A percentile compares a stretch with the other conserved stretches of the same genome.
Evolutionary conservation across 1,140 invertebrate genomes (phyloP).

Genomic region (Ptiloglossa arizonensis): DNA sequence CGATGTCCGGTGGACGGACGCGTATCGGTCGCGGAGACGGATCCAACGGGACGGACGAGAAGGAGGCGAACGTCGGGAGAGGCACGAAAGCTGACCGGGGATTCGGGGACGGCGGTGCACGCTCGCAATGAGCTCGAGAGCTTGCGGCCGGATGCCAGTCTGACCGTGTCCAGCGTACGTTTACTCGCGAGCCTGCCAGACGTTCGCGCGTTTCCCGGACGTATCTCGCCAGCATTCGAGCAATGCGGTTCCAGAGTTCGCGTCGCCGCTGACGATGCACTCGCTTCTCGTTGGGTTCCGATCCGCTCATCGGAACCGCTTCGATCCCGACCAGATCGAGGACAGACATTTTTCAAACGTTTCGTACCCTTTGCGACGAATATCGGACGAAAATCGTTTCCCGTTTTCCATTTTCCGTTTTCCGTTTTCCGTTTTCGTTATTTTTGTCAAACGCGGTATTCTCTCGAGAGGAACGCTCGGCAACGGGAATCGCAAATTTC

Average conservation of each 20-base stretch:
- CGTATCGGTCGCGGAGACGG: conserved; percentile 23
- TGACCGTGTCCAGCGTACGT: conserved; percentile 74
- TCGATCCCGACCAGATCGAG: background rate
- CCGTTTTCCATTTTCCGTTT: too few relatives aligned
- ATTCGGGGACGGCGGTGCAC: conserved; percentile 59
- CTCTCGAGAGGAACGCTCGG: background rate
- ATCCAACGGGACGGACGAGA: background rate
- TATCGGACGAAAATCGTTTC: too few relatives aligned
- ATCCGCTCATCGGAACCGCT: background rate
- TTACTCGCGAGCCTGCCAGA: conserved; percentile 72
- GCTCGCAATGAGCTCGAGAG: conserved; percentile 79
- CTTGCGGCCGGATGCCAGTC: conserved; percentile 78
- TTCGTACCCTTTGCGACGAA: too few relatives aligned
- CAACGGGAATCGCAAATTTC: background rate
- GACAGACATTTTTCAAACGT: too few relatives aligned
- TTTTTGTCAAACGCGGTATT: background rate
- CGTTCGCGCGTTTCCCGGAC: conserved; percentile 68
- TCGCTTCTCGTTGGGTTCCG: conserved; percentile 36
- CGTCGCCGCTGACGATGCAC: conserved; percentile 59
- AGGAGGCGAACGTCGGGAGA: conserved; percentile 30
- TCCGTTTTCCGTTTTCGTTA: background rate
- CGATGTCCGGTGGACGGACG: conserved; percentile 59
- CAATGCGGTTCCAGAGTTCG: conserved; percentile 76
- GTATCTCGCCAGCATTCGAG: conserved; percentile 73
- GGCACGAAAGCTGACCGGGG: conserved; percentile 59